Conservation (phyloP, 2,113 vertebrate species). For the Phainopepla nitens region DNA sequence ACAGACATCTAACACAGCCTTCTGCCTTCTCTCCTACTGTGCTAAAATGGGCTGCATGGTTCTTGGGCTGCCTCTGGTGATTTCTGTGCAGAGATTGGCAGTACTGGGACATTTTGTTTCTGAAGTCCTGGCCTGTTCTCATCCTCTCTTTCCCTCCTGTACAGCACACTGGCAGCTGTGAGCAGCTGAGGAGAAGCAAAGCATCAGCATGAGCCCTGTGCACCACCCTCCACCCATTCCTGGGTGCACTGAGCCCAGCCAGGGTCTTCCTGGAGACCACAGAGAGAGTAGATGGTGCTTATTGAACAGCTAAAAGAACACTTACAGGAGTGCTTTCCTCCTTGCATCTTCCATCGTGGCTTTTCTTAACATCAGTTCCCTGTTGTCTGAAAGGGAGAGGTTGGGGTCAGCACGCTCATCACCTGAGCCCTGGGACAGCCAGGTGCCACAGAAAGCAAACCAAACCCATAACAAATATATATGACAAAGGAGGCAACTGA, state of each 20-base stretch:
- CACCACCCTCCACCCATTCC: rapidly evolving
- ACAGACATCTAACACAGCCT: neutral
- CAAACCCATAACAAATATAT: neutral
- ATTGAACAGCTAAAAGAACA: neutral
- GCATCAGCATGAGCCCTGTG: rapidly evolving
- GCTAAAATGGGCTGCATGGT: neutral
- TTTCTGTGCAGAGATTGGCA: neutral
- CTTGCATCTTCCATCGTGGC: slow-evolving; percentile 21
- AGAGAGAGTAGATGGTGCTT: neutral
- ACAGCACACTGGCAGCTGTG: neutral
- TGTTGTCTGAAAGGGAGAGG: slow-evolving; percentile 11
- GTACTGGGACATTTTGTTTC: neutral
- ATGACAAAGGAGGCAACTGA: neutral
- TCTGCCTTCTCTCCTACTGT: neutral
- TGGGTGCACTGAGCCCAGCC: neutral
- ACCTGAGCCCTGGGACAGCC: neutral
- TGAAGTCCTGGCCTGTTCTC: neutral
- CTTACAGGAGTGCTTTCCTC: neutral
- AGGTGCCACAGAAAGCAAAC: neutral
- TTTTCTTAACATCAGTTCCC: neutral
- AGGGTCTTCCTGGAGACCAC: neutral
- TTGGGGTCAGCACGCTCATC: rapidly evolving
- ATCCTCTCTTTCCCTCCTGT: neutral
- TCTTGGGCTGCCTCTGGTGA: neutral
- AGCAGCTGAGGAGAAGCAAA: neutral